phyloP scores from a whole-genome alignment of 1,140 invertebrate genomes.

The Cydia pomonella region DNA sequence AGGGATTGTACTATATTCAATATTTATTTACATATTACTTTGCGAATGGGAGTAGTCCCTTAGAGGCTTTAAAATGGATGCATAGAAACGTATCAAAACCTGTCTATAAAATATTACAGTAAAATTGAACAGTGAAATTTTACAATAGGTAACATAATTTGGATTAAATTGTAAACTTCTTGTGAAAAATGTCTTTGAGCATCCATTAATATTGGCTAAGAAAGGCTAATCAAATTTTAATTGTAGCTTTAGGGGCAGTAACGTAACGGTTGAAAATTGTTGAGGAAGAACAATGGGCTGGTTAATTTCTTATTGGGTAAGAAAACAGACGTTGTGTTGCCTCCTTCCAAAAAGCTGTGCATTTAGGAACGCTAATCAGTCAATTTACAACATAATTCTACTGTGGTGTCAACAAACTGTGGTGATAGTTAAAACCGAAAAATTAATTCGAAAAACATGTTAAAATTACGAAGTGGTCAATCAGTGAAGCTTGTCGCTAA shows the following conservation, averaged over 20 bases:
- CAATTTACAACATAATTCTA: no score
- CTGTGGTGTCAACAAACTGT: no score
- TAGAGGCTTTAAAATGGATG: no score
- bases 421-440: no score
- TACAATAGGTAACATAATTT: background rate
- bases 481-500: no score
- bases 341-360: background rate
- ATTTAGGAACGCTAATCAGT: no score
- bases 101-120: background rate
- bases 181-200: conserved; percentile 4
- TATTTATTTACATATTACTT: no score
- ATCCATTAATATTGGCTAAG: conserved; percentile 24
- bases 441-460: no score
- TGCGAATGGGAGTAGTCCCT: no score
- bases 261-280: conserved; percentile 7
- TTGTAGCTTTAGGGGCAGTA: background rate
- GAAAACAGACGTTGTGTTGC: background rate
- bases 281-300: background rate
- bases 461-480: no score
- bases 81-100: background rate
- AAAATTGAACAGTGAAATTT: background rate
- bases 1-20: no score
- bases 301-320: background rate
- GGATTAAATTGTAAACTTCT: conserved; percentile 20
- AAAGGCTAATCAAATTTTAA: conserved; percentile 23